These are phyloP conservation scores for Oncopodura yosiiana DNA, from an alignment of 1,140 invertebrate genomes.

Conservation along the genomic window DNA sequence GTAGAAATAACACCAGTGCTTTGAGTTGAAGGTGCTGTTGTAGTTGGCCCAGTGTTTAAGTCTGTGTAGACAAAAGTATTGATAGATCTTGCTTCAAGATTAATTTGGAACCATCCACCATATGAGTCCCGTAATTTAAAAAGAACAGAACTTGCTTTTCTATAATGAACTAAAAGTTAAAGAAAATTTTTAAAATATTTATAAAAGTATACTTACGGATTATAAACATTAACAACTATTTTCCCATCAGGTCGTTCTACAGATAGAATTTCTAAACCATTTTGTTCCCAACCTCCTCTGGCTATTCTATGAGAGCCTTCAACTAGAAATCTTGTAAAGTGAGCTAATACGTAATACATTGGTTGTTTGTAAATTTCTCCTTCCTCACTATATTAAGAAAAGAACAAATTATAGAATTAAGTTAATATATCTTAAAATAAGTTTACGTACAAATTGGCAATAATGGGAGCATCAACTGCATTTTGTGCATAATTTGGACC, in stretches of 20 bases:
- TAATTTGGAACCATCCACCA: constrained; percentile 14
- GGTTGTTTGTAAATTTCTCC: constrained; percentile 78
- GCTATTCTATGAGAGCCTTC: constrained; percentile 47
- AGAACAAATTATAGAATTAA: too few relatives aligned
- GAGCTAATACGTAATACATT: constrained; percentile 73
- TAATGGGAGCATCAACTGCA: constrained; percentile 22
- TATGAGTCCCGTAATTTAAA: constrained; percentile 21
- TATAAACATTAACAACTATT: constrained; percentile 51
- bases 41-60: too few relatives aligned
- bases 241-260: constrained; percentile 49
- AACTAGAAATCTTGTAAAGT: constrained; percentile 74
- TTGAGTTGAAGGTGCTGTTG: too few relatives aligned
- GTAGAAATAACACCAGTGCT: too few relatives aligned
- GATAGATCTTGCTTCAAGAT: constrained; percentile 25
- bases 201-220: too few relatives aligned
- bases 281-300: constrained; percentile 1
- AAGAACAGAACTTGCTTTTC: constrained; percentile 8
- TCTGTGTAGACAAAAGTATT: constrained; percentile 16
- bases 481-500: constrained; percentile 28
- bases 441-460: constrained; percentile 12
- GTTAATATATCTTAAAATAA: too few relatives aligned
- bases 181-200: too few relatives aligned
- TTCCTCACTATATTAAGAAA: too few relatives aligned
- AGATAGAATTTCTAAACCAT: constrained; percentile 43
- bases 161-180: too few relatives aligned